phyloP scores from a whole-genome alignment of 2,888 invertebrate genomes.

The Hartigia nigra region DNA sequence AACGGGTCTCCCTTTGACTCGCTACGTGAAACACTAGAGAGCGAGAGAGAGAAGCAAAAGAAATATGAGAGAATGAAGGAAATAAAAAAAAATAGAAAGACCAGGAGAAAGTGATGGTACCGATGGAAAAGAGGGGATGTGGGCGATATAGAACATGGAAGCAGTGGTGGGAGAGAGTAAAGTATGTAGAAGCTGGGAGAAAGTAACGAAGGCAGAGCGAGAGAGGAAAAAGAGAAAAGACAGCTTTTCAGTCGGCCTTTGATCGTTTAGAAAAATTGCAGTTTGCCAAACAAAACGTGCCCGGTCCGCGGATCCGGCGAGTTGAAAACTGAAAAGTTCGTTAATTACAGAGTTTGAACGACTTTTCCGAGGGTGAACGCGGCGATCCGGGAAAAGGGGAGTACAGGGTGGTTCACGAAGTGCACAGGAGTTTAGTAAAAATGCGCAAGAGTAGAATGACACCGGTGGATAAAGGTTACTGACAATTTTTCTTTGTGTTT shows the following conservation, averaged over 20 bases:
- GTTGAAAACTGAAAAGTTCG: slow-evolving; percentile 51
- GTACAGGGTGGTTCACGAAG: slow-evolving; percentile 11
- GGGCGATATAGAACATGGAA: neutral
- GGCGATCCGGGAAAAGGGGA: neutral
- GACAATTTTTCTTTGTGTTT: slow-evolving; percentile 3
- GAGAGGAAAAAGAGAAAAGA: slow-evolving; percentile 20
- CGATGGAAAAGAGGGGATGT: neutral
- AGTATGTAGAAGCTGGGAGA: slow-evolving; percentile 18
- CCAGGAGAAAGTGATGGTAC: neutral
- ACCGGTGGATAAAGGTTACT: neutral
- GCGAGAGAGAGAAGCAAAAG: neutral
- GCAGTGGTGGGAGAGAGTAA: neutral
- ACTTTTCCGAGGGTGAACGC: slow-evolving; percentile 22
- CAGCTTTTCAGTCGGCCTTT: slow-evolving; percentile 30
- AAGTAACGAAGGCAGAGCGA: slow-evolving; percentile 23
- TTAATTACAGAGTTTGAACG: slow-evolving; percentile 50
- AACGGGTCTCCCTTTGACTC: neutral
- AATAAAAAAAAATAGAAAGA: neutral
- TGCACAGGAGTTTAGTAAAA: slow-evolving; percentile 21
- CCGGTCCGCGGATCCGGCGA: slow-evolving; percentile 22
- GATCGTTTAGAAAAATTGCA: slow-evolving; percentile 49
- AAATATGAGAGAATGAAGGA: neutral
- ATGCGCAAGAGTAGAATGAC: neutral
- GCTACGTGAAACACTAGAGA: neutral
- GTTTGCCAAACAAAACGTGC: slow-evolving; percentile 45